These are phyloP conservation scores for Aphidius colemani DNA, from an alignment of 2,888 invertebrate genomes.

Conservation along the genomic window DNA sequence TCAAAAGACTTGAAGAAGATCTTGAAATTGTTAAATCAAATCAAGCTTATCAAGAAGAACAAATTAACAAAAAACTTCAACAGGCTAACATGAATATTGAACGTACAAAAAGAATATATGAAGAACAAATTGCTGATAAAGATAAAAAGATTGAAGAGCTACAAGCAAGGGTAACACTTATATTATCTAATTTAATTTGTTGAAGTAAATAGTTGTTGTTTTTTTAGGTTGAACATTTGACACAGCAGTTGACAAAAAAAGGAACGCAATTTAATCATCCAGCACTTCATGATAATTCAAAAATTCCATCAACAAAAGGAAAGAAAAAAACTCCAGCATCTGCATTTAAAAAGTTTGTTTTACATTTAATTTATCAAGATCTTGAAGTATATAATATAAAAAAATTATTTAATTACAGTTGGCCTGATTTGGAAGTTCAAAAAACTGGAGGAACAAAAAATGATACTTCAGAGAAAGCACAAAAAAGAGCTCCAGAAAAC, in stretches of 20 bases:
- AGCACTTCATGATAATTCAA: constrained; percentile 18
- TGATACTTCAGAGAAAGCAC: neutral
- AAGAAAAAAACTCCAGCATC: constrained; percentile 22
- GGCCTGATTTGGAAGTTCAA: constrained; percentile 31
- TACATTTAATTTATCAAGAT: neutral
- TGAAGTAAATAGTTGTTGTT: neutral
- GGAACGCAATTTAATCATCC: constrained; percentile 21
- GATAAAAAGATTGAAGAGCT: constrained; percentile 26
- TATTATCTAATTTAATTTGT: neutral
- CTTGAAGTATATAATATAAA: neutral
- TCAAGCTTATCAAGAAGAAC: constrained; percentile 28
- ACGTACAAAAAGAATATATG: constrained; percentile 30
- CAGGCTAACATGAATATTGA: constrained; percentile 18
- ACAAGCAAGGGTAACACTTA: constrained; percentile 3
- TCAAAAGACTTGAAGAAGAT: constrained; percentile 33
- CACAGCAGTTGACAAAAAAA: constrained; percentile 3
- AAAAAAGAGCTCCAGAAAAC: neutral
- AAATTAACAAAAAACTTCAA: constrained; percentile 25
- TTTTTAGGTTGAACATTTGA: neutral
- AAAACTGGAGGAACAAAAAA: constrained; percentile 6
- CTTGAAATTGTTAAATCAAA: constrained; percentile 27
- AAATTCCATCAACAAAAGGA: neutral
- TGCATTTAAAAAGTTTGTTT: constrained; percentile 18
- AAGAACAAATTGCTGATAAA: constrained; percentile 29
- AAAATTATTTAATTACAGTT: constrained; percentile 22